Evolutionary conservation across 2,113 vertebrate species (phyloP), one percentile per base, ranked within the genome.

Genomic region (Conger conger): DNA sequence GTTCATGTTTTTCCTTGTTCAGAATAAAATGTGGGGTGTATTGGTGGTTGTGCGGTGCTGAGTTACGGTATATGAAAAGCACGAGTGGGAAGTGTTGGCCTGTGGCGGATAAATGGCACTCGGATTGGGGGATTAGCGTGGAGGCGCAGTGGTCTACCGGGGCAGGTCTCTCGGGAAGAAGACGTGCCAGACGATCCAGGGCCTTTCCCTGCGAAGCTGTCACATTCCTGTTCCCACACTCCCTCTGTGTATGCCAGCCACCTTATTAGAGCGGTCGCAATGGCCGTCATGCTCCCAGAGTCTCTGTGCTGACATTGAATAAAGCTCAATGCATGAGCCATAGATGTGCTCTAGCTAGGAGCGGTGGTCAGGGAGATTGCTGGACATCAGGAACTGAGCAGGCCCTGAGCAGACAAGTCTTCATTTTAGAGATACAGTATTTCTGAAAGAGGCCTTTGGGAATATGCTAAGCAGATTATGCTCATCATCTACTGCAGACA

Each of bases 401-500:
- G 50, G 60, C 88, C 86, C 85, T 27, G 76, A 86, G 81, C 88
- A 88, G 78, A 90, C 86, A 88, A 88, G 89, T 85, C 87, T 13
- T 84, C 85, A 85, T 88, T 85, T 68, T 63, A 91, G 85, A 91
- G 85, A 90, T 86, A 80, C n/a, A n/a, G n/a, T n/a, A n/a, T 88
- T 84, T 90, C 87, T 84, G 27, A 84, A 68, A 89, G 86, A 89
- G 81, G 77, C 87, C 80, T 83, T 82, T 84, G 89, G 85, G 88
- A 92, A 92, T 89, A 33, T 27, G n/a, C 6, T 73, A 13, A 90
- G 87, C 83, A 88, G 53, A 35, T 54, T 81, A 91, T 93, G 87
- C 83, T 89, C 54, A 35, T 54, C 82, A 91, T 93, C 88, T 91
- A 85, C 92, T 92, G 92, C 92, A 93, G 90, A 85, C 86, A 90